These are phyloP conservation scores for Andrena praecox DNA, from an alignment of 2,888 invertebrate species.

Conservation along the genomic window DNA sequence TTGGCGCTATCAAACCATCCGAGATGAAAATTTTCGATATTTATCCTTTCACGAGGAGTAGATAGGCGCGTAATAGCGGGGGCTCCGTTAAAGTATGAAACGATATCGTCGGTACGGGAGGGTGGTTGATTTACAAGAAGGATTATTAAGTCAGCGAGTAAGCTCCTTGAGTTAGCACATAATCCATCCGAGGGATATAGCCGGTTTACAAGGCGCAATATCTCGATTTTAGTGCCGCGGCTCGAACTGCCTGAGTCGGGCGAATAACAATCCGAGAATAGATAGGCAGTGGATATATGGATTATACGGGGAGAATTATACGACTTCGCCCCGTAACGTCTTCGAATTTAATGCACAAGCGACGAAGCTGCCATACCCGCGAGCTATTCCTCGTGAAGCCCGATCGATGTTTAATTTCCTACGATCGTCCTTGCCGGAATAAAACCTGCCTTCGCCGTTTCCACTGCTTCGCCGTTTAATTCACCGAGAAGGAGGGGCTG, in stretches of 20 bases:
- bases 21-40: background rate
- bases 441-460: slow-evolving; percentile 31
- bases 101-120: slow-evolving; percentile 13
- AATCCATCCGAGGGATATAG: slow-evolving; percentile 66
- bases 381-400: slow-evolving; percentile 37
- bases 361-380: slow-evolving; percentile 37
- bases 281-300: slow-evolving; percentile 70
- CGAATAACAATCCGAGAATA: slow-evolving; percentile 70
- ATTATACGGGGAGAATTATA: slow-evolving; percentile 71
- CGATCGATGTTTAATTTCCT: slow-evolving; percentile 69
- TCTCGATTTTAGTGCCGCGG: slow-evolving; percentile 68
- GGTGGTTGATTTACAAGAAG: slow-evolving; percentile 63
- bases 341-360: slow-evolving; percentile 66
- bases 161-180: slow-evolving; percentile 69
- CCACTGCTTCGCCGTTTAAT: slow-evolving; percentile 28
- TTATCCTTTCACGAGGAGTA: background rate
- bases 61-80: slow-evolving; percentile 7
- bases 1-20: background rate
- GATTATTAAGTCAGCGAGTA: slow-evolving; percentile 71
- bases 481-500: slow-evolving; percentile 14
- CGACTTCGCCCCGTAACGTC: slow-evolving; percentile 64
- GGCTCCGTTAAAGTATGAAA: slow-evolving; percentile 43
- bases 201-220: slow-evolving; percentile 73
- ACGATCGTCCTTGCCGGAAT: slow-evolving; percentile 42
- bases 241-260: slow-evolving; percentile 48